Conservation (phyloP, 2,888 invertebrate species). For the Masnerella sp. region DNA sequence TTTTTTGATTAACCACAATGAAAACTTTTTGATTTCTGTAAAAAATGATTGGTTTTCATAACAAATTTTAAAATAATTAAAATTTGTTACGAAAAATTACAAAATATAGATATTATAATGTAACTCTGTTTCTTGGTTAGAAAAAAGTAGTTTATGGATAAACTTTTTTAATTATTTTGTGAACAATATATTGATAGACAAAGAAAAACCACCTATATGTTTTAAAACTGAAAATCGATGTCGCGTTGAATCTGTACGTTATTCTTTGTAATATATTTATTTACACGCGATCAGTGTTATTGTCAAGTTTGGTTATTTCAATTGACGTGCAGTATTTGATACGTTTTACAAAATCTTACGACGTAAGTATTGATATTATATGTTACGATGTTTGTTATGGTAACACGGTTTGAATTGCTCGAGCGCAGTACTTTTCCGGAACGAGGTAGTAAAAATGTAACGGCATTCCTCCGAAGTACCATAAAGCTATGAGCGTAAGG, state of each 20-base stretch:
- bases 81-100: too few relatives aligned
- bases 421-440: constrained; percentile 67
- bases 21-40: background rate
- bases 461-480: constrained; percentile 74
- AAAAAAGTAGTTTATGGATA: too few relatives aligned
- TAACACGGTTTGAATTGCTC: constrained; percentile 67
- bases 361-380: constrained; percentile 29
- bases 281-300: constrained; percentile 2
- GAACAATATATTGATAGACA: too few relatives aligned
- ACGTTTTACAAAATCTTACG: constrained; percentile 34
- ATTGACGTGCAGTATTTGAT: constrained; percentile 27
- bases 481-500: constrained; percentile 76
- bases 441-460: constrained; percentile 77
- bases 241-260: background rate
- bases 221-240: background rate
- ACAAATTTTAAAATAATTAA: too few relatives aligned
- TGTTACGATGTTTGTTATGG: constrained; percentile 50
- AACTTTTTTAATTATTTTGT: too few relatives aligned
- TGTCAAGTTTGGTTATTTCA: constrained; percentile 25
- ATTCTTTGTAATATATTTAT: constrained; percentile 5
- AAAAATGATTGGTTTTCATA: too few relatives aligned
- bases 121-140: too few relatives aligned
- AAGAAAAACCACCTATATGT: too few relatives aligned
- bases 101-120: too few relatives aligned
- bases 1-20: background rate